A percentile compares a stretch with the other conserved stretches of the same genome.
phyloP scores from a whole-genome alignment of 2,113 vertebrate genomes.

The Natator depressus region DNA sequence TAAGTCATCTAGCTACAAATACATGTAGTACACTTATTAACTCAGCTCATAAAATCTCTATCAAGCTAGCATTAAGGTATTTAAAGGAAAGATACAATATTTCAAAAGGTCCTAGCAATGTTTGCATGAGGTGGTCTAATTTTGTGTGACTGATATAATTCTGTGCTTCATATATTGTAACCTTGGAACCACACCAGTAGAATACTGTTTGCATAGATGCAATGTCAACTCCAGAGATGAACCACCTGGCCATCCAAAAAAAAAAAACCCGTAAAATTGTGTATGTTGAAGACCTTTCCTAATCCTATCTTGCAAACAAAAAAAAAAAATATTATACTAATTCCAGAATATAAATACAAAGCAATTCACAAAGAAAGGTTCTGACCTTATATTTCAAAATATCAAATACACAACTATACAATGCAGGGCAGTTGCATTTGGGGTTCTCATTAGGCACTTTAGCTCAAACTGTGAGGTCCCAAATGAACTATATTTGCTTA shows the following conservation, averaged over 20 bases:
- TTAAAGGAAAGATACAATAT: slow-evolving; percentile 20
- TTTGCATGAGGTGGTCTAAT: slow-evolving; percentile 29
- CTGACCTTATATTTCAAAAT: neutral
- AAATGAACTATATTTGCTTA: neutral
- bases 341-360: fast-evolving
- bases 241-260: neutral
- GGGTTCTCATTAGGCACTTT: neutral
- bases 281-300: neutral
- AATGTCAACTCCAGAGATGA: neutral
- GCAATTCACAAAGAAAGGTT: neutral
- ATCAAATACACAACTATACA: neutral
- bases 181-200: neutral
- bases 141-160: neutral
- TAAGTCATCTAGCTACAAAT: slow-evolving; percentile 55
- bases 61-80: slow-evolving; percentile 27
- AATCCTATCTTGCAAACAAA: neutral
- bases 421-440: fast-evolving
- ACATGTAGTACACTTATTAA: slow-evolving; percentile 54
- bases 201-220: neutral
- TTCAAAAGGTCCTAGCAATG: slow-evolving; percentile 21
- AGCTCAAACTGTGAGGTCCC: neutral
- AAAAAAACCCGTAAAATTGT: neutral
- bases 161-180: too few relatives aligned
- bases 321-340: neutral
- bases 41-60: slow-evolving; percentile 54